Base-by-base conservation (phyloP, 2,797 vertebrate species). In the Lemur catta region DNA sequence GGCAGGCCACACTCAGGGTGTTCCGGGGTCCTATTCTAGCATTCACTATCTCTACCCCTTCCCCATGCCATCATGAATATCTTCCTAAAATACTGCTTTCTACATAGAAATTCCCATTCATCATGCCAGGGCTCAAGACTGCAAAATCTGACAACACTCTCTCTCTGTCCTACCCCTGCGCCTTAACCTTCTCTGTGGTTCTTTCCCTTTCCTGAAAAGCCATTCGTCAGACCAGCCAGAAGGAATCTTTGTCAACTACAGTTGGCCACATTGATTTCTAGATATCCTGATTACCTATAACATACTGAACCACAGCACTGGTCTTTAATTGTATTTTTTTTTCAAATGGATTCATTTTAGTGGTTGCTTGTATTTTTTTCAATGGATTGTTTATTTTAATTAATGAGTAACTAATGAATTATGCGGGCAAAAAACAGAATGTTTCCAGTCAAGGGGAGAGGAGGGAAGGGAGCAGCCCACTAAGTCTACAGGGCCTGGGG, bases 371-470 rank as follows among this genome's bases (percentile, higher is more conserved):
- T 18, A n/a, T n/a, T 65, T 65, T 63, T 75, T 71, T 33, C 38
- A 84, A 71, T 22, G 46, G 10, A 50, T 88, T 94, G 3, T 4
- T 85, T 92, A 35, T 84, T 90, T 84, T 71, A 93, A 24, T 85
- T 41, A 91, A 88, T 57, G 59, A 85, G 12, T 59, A 63, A 72
- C 15, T 55, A 82, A 33, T 71, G 63, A 75, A 26, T 71, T 89
- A 79, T 30, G 3, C 38, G 20, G 52, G 46, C 17, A 90, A 76
- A 55, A 94, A 84, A 20, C 35, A 28, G n/a, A 81, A 38, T 91
- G 48, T 81, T 80, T 65, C 28, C 26, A n/a, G 13, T 48, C n/a
- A 48, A 75, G 65, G n/a, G 35, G 61, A 24, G 38, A 14, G 3
- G 18, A 3, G 5, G 9, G 20, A 33, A 78, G 14, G 24, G 41